Conservation (phyloP, 2,113 vertebrate species). For the Alligator mississippiensis region DNA sequence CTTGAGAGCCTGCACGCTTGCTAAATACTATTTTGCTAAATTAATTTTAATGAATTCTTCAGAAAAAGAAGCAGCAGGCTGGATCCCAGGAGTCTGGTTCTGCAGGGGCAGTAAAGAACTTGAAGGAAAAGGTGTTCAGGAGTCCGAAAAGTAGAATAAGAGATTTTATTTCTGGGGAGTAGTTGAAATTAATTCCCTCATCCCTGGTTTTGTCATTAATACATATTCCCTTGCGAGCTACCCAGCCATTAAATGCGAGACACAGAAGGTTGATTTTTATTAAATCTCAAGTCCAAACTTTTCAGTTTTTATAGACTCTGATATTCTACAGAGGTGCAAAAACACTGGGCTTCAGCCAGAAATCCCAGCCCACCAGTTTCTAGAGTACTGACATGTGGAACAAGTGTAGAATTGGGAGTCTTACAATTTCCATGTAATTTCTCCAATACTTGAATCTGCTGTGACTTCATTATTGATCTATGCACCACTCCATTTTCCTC, state of each 20-base stretch:
- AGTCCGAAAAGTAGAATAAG: not conserved
- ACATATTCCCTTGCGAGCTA: not conserved
- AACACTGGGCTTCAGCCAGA: not conserved
- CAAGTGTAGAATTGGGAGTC: not conserved
- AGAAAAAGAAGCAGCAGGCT: accelerated
- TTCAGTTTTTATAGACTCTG: not conserved
- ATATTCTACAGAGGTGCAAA: not conserved
- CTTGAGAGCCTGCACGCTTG: not conserved
- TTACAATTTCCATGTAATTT: not conserved
- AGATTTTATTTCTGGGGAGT: not conserved
- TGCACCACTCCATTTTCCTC: too few relatives aligned
- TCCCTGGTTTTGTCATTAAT: constrained; percentile 8
- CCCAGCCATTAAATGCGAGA: not conserved
- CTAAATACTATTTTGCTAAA: not conserved
- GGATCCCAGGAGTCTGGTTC: not conserved
- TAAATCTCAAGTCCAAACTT: not conserved
- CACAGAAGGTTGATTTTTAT: not conserved
- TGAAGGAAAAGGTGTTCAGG: not conserved
- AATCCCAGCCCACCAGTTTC: not conserved
- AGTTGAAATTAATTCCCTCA: not conserved
- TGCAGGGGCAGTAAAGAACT: not conserved
- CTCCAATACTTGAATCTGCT: not conserved
- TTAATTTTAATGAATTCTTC: not conserved
- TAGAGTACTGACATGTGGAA: not conserved
- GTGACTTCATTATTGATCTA: too few relatives aligned